A percentile compares a stretch with the other conserved stretches of the same genome.
Evolutionary conservation across 37 sponge, comb jelly and placozoan genomes (phyloP).

Genomic region (Cliona cf. orientalis): DNA sequence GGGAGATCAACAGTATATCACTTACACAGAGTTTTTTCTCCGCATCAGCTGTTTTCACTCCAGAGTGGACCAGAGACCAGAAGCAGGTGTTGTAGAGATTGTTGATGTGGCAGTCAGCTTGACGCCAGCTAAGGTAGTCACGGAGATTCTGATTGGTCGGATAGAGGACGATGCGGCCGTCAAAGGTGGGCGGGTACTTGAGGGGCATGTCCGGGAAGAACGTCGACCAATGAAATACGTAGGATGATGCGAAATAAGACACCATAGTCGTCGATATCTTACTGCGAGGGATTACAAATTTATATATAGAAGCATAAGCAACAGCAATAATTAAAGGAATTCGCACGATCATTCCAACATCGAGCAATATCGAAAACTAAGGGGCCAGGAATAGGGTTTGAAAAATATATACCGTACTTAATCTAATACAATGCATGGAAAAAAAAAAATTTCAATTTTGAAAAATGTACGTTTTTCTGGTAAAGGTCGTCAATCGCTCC

Average conservation of each 20-base stretch:
- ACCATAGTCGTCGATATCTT: conserved; percentile 86
- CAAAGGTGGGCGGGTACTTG: conserved; percentile 95
- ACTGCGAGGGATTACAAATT: too few relatives aligned
- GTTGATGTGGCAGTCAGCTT: conserved; percentile 98
- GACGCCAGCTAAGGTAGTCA: conserved; percentile 98
- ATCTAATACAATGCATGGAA: too few relatives aligned
- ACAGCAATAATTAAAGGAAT: too few relatives aligned
- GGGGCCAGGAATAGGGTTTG: too few relatives aligned
- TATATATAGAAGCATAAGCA: too few relatives aligned
- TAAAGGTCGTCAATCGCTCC: too few relatives aligned
- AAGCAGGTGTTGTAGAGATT: conserved; percentile 97
- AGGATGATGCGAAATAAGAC: conserved; percentile 82
- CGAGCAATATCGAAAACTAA: too few relatives aligned
- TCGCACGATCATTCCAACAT: too few relatives aligned
- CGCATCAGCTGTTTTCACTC: conserved; percentile 69
- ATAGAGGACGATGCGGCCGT: conserved; percentile 94
- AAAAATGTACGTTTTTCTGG: too few relatives aligned
- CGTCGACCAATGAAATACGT: conserved; percentile 89
- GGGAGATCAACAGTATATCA: too few relatives aligned
- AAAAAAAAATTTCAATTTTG: too few relatives aligned
- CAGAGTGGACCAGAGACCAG: conserved; percentile 91
- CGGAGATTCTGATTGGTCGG: conserved; percentile 76
- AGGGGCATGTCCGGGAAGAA: conserved; percentile 69
- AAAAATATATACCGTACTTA: too few relatives aligned
- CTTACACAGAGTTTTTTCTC: conserved; percentile 70